Evolutionary conservation across 2,888 invertebrate genomes (phyloP), one percentile per base, ranked within the genome.

Genomic region (Pseudeuparius sepicola): DNA sequence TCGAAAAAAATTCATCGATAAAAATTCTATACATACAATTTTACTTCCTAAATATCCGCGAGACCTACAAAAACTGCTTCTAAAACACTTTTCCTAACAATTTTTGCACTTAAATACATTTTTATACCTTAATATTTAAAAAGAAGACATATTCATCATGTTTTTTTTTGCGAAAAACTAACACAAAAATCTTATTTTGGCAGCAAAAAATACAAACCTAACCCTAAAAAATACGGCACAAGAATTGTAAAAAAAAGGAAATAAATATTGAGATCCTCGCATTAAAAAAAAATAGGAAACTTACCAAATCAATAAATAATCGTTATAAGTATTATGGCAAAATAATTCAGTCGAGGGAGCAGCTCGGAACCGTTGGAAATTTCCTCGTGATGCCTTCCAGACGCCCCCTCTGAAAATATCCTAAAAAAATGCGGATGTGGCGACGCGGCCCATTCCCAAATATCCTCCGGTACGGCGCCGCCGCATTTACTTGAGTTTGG

Each of bases 401-500:
- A n/a, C n/a, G n/a, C n/a, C n/a, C n/a, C n/a, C n/a, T n/a, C n/a
- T n/a, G n/a, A n/a, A n/a, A n/a, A n/a, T n/a, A n/a, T n/a, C n/a
- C n/a, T n/a, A n/a, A n/a, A n/a, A n/a, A n/a, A n/a, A n/a, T n/a
- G n/a, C n/a, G n/a, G n/a, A n/a, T n/a, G n/a, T n/a, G n/a, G 17
- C 23, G 5, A 12, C 10, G 23, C 12, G 31, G 16, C 15, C 14
- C 18, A 3, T 15, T 24, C 23, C 12, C 23, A 20, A 23, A 31
- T 15, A 15, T 16, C 24, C 17, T 18, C 11, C 13, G n/a, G 31
- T 25, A 18, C 25, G n/a, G 12, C 17, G 3, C n/a, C 13, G 13
- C 28, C 14, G 15, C 18, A 15, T 35, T 34, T 62, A 63, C 50
- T 63, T 63, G 30, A 63, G 53, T 49, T 64, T 53, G 0, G 70